Base-by-base conservation (phyloP, 2,113 vertebrate genomes). In the Oenanthe melanoleuca region DNA sequence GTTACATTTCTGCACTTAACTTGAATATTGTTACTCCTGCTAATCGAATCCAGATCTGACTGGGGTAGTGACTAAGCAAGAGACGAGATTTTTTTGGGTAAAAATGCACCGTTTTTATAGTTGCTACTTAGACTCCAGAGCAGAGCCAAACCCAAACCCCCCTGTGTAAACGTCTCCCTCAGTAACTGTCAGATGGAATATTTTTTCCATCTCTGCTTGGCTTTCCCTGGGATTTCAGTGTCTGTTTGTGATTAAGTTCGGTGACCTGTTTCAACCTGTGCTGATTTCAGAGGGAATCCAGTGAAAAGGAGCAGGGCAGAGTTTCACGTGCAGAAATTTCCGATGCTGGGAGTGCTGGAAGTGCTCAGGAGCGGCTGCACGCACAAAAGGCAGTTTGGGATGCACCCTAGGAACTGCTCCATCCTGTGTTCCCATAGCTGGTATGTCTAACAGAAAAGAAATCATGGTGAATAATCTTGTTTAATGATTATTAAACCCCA, bases 251-350 rank as follows among this genome's bases (percentile, higher is more conserved):
- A 38, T 60, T 28, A 59, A 44, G 42, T 44, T 37, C 31, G 12
- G 77, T 80, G 94, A 86, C 72, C 60, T 84, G 77, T 92, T 86
- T 50, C 69, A 69, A 73, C 73, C 88, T 81, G 70, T 81, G 88
- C 77, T 60, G 70, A 28, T 93, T 53, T 50, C 56, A 21, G 79
- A 59, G 81, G 81, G 65, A 79, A 74, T 55, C 37, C 64, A 53
- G 13, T 11, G 33, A 20, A 77, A 90, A 56, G 0, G 7, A 63
- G 1, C 47, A 26, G 77, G 59, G 67, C 21, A 9, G 38, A 53
- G 78, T 70, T 89, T 49, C n/a, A 6, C 42, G 45, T 24, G 7
- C 11, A 24, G 61, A 63, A 26, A 16, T 49, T 16, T 18, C 67
- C 0, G 1, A 12, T 11, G 26, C 12, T 3, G 2, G 5, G 47